Evolutionary conservation across 1,140 invertebrate genomes (phyloP), one percentile per base, ranked within the genome.

Genomic region (Odontomachus brunneus): DNA sequence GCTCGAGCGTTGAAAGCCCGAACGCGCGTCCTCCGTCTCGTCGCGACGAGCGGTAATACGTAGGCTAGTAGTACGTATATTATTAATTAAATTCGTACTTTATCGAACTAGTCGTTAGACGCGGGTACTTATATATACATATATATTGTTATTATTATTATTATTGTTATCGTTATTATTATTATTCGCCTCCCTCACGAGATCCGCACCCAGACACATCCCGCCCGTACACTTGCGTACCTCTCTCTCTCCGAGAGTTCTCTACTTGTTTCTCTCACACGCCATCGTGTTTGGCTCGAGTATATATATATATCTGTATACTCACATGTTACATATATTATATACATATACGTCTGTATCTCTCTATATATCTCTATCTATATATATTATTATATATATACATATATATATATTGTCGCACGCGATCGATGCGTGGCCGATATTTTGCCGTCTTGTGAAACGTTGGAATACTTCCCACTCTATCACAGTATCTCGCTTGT

Each of bases 401-500:
- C n/a, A n/a, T 88, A 86, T 82, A 85, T 88, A 86, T 82, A 85
- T 87, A 83, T 89, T 87, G 87, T 89, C 88, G 87, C 88, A 89
- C 84, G 87, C 87, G 78, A 80, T 89, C 86, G 83, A 86, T 87
- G 84, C 88, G 88, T 89, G 87, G 85, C 84, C 83, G 78, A 85
- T 89, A 89, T 85, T 85, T 89, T 91, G 90, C 91, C 90, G 90
- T 93, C 86, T 90, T 94, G 91, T 93, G 92, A 93, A 92, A 93
- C 90, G 90, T 94, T 94, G 91, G 59, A 92, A 71, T 44, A 92
- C 76, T 93, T 44, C 90, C 91, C 90, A 92, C 92, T 93, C n/a
- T n/a, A n/a, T n/a, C 93, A 94, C 92, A 93, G 93, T 94, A 94
- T 93, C 89, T 94, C 92, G 93, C 93, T 94, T 94, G 88, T 94